These are phyloP conservation scores for Paramuricea clavata DNA, from an alignment of 92 coral and sea anemone species.

Conservation along the genomic window DNA sequence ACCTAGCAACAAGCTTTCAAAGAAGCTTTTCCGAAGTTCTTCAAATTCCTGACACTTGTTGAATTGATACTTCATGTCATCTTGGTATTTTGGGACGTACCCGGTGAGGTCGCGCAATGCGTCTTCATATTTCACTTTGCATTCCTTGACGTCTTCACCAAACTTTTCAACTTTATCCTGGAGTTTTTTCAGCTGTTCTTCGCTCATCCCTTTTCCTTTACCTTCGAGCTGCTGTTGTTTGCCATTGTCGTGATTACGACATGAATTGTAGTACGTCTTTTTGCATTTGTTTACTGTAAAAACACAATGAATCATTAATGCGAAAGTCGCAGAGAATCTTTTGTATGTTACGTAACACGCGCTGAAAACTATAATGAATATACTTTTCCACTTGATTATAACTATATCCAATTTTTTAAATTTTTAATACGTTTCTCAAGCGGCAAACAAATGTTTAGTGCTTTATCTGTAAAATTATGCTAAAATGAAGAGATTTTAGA, in stretches of 20 bases:
- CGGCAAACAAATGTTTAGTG: no score
- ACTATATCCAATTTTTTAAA: no score
- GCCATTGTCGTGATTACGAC: constrained; percentile 79
- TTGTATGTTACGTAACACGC: no score
- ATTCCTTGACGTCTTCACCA: constrained; percentile 59
- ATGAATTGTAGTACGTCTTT: constrained; percentile 81
- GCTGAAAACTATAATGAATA: no score
- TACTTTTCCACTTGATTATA: no score
- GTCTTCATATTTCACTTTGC: constrained; percentile 77
- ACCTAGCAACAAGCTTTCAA: constrained; percentile 69
- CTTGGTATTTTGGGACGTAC: constrained; percentile 86
- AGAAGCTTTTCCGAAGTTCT: constrained; percentile 76
- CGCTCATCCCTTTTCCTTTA: constrained; percentile 42
- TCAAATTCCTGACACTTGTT: constrained; percentile 84
- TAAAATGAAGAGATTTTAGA: no score
- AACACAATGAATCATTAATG: no score
- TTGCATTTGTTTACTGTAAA: constrained; percentile 76
- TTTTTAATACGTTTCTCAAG: no score
- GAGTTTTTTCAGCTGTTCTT: constrained; percentile 85
- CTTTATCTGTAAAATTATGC: no score
- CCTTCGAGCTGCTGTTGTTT: constrained; percentile 42
- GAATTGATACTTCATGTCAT: constrained; percentile 87
- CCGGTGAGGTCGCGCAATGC: constrained; percentile 80
- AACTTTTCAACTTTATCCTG: constrained; percentile 78
- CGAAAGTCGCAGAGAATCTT: no score